These are phyloP conservation scores for Noctua janthe DNA, from an alignment of 2,888 invertebrate genomes.

Conservation along the genomic window DNA sequence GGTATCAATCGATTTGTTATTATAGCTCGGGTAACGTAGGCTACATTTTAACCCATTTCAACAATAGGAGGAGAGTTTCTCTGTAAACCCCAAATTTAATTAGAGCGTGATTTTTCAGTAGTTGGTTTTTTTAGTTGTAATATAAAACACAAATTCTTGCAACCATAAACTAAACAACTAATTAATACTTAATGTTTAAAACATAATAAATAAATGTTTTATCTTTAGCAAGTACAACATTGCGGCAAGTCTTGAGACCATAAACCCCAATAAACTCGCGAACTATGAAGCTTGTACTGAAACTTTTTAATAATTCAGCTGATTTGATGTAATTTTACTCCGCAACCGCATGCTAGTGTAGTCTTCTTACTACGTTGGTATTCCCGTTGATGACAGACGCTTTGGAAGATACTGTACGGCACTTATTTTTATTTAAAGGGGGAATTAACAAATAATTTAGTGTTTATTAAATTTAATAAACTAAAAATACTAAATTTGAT, in stretches of 20 bases:
- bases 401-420: background rate
- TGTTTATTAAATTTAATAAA: background rate
- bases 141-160: background rate
- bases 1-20: no score
- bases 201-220: slow-evolving; percentile 8
- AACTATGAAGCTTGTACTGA: slow-evolving; percentile 63
- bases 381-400: slow-evolving; percentile 60
- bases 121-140: no score
- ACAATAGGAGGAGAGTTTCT: no score
- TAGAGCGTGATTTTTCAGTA: no score
- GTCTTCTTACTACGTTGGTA: slow-evolving; percentile 65
- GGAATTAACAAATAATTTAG: background rate
- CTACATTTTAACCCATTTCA: no score
- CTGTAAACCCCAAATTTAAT: no score
- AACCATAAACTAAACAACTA: background rate
- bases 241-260: slow-evolving; percentile 39
- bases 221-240: slow-evolving; percentile 26
- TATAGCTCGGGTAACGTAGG: no score
- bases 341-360: slow-evolving; percentile 80
- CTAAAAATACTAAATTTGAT: background rate
- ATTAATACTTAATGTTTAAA: background rate
- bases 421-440: background rate
- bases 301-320: slow-evolving; percentile 85
- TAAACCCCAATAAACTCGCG: slow-evolving; percentile 54
- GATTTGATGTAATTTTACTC: slow-evolving; percentile 85